These are phyloP conservation scores for Zophobas atratus DNA, from an alignment of 1,140 invertebrate species.

Conservation along the genomic window DNA sequence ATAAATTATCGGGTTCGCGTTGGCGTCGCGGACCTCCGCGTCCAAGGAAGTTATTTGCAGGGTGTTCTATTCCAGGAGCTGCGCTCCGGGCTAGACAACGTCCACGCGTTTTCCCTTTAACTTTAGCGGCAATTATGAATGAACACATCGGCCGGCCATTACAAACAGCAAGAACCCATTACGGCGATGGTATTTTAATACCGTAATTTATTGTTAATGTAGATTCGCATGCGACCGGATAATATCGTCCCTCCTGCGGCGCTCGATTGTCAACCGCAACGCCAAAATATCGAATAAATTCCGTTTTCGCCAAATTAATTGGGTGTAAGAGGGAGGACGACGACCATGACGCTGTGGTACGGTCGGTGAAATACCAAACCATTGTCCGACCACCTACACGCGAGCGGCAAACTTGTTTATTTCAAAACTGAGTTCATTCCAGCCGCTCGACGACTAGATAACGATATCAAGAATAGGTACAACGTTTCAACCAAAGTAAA, in stretches of 20 bases:
- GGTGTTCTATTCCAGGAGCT: conserved; percentile 19
- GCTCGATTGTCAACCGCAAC: conserved; percentile 27
- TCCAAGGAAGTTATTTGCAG: conserved; percentile 14
- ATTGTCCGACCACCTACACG: conserved; percentile 48
- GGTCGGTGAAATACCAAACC: conserved; percentile 46
- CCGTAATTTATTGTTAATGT: conserved; percentile 60
- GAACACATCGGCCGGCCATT: conserved; percentile 52
- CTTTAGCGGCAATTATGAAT: conserved; percentile 53
- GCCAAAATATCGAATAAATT: conserved; percentile 28
- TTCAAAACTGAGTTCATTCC: conserved; percentile 49
- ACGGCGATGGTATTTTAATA: conserved; percentile 60
- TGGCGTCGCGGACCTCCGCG: conserved; percentile 6
- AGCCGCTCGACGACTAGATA: conserved; percentile 37
- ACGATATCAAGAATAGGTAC: conserved; percentile 42
- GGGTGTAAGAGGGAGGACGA: conserved; percentile 25
- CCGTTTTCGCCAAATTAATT: conserved; percentile 31
- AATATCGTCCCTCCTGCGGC: conserved; percentile 50
- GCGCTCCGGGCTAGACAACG: neutral
- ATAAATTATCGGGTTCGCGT: conserved; percentile 6
- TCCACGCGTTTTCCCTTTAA: conserved; percentile 6
- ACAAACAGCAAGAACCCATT: conserved; percentile 59
- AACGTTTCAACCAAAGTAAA: conserved; percentile 41
- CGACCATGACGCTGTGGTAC: conserved; percentile 22
- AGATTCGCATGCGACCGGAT: conserved; percentile 55
- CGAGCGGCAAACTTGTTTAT: conserved; percentile 48